Evolutionary conservation across 2,888 invertebrate species (phyloP).

Genomic region (Rhagium mordax): DNA sequence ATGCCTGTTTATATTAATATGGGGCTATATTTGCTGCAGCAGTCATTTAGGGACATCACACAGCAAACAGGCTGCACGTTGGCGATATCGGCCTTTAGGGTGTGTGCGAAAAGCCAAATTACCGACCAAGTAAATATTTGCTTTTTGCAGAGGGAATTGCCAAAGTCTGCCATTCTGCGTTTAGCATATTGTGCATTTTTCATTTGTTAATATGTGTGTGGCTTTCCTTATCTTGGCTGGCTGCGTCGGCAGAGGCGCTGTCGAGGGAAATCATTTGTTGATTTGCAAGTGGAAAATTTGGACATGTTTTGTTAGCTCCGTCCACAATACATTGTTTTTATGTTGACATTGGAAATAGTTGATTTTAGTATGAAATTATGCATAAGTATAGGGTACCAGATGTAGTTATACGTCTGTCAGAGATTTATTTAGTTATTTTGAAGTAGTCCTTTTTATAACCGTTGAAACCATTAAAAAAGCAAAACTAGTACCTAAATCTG

Average conservation of each 20-base stretch:
- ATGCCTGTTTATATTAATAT: constrained; percentile 52
- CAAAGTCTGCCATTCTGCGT: constrained; percentile 32
- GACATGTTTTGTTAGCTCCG: too few species aligned
- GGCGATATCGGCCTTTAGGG: constrained; percentile 44
- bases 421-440: too few species aligned
- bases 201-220: background rate
- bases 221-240: background rate
- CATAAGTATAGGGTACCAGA: too few species aligned
- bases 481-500: too few species aligned
- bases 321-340: too few species aligned
- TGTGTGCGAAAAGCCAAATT: constrained; percentile 54
- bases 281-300: background rate
- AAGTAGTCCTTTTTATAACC: too few species aligned
- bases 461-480: too few species aligned
- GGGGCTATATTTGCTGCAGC: constrained; percentile 43
- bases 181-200: constrained; percentile 35
- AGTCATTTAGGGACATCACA: constrained; percentile 40
- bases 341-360: too few species aligned
- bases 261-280: background rate
- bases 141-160: constrained; percentile 52
- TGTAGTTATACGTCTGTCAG: too few species aligned
- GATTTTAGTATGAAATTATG: too few species aligned
- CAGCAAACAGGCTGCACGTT: constrained; percentile 38
- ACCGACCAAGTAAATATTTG: constrained; percentile 52
- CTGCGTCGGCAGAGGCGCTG: background rate